Evolutionary conservation across 2,888 invertebrate genomes (phyloP).

Genomic region (Agrotis ipsilon): DNA sequence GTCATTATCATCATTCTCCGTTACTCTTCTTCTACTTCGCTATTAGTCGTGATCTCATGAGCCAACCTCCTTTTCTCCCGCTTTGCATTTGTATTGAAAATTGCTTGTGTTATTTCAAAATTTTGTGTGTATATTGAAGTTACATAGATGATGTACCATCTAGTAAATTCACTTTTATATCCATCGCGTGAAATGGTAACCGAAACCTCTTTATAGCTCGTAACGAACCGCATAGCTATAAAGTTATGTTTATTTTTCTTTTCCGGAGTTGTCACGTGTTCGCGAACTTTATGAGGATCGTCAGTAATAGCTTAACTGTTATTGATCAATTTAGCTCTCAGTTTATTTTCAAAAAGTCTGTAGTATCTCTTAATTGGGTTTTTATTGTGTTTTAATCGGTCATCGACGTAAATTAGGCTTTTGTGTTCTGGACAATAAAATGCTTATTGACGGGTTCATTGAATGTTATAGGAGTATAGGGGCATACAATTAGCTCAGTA

Average conservation of each 20-base stretch:
- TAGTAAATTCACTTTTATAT: not conserved
- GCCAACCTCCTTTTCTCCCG: too few relatives aligned
- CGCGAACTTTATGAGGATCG: not conserved
- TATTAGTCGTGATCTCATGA: too few relatives aligned
- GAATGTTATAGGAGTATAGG: not conserved
- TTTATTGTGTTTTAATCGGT: not conserved
- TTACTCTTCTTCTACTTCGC: too few relatives aligned
- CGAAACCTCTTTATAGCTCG: conserved; percentile 12
- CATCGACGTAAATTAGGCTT: not conserved
- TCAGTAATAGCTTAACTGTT: not conserved
- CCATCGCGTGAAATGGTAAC: not conserved
- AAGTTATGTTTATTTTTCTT: conserved; percentile 5
- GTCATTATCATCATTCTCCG: not conserved
- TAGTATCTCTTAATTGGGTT: not conserved
- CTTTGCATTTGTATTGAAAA: not conserved
- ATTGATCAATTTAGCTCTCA: not conserved
- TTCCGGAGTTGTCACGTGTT: not conserved
- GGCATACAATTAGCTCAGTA: not conserved
- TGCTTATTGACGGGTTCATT: not conserved
- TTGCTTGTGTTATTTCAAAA: not conserved
- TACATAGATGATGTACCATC: too few relatives aligned
- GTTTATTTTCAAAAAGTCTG: not conserved
- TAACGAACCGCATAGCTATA: conserved; percentile 7
- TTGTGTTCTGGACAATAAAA: conserved; percentile 10
- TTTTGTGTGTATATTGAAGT: too few relatives aligned